Base-by-base conservation (phyloP, 2,888 invertebrate species). In the Hemaris fuciformis region DNA sequence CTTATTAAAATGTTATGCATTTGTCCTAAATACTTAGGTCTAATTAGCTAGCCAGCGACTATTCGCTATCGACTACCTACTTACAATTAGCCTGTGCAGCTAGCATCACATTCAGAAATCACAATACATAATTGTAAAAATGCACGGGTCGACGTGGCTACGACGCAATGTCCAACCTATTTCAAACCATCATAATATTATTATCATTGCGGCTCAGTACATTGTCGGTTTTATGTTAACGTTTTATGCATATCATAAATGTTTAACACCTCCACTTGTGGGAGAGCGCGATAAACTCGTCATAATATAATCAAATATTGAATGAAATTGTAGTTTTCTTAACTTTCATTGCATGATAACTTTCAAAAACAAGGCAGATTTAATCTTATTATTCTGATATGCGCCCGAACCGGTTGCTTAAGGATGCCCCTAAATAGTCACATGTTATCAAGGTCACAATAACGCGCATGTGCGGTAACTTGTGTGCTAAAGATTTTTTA, bases 381-480 rank as follows among this genome's bases (percentile, higher is more conserved):
- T 15, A 27, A 6, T 27, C n/a, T 15, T 27, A 48, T 25, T 27
- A 25, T n/a, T 15, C 22, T 20, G 22, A 45, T 45, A 46, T 8
- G 22, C 13, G 13, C 5, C 22, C 10, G n/a, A n/a, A 31, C 48
- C 27, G 18, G 27, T 60, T 48, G 25, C 48, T 48, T 41, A 41
- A 53, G 48, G 25, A 15, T 31, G 20, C 22, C 31, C 61, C 64
- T 73, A 79, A 75, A 77, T 83, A 73, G 79, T 82, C 80, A 83
- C 79, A 77, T 79, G 72, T 76, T 76, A 71, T 83, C 88, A 90
- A 89, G 89, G 89, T 84, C 87, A 86, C 70, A 64, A 69, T 74
- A 77, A 73, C 78, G 88, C 89, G 89, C 88, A 89, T 89, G 89
- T 88, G 88, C 88, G 79, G 80, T 80, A 72, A 75, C 75, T 83